Percentiles rank a stretch among this genome's conserved stretches.
phyloP scores from a whole-genome alignment of 2,797 vertebrate species.

The Anguilla anguilla region DNA sequence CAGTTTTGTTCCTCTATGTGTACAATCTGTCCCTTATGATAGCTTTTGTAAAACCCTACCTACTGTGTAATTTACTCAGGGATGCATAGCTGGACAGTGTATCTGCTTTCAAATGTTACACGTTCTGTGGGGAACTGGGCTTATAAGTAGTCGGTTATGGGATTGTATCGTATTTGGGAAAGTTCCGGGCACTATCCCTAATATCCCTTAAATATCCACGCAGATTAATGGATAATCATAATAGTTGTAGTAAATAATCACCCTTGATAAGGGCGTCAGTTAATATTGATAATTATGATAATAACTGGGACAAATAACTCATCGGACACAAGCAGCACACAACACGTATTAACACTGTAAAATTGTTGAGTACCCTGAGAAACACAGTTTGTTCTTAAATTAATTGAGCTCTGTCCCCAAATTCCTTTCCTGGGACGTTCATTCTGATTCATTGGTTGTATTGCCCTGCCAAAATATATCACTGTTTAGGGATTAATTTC shows the following conservation, averaged over 20 bases:
- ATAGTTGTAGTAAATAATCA: neutral
- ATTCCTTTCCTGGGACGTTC: neutral
- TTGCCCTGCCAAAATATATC: neutral
- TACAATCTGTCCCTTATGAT: neutral
- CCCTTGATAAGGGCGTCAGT: neutral
- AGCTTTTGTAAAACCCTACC: neutral
- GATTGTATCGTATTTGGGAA: neutral
- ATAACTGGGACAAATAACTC: neutral
- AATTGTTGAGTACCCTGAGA: neutral
- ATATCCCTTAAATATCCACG: neutral
- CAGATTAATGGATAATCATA: neutral
- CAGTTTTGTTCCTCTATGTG: neutral
- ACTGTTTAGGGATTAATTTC: neutral
- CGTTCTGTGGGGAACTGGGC: neutral
- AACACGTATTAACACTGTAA: neutral
- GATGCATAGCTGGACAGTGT: neutral
- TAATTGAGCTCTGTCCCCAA: neutral
- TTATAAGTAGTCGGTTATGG: neutral
- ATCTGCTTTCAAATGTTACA: neutral
- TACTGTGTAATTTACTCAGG: neutral
- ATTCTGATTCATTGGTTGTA: neutral
- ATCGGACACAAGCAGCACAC: neutral
- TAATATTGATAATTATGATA: neutral
- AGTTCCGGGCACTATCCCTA: neutral
- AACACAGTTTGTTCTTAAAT: neutral